Base-by-base conservation (phyloP, 1,140 invertebrate genomes). In the Subanguina moxae region DNA sequence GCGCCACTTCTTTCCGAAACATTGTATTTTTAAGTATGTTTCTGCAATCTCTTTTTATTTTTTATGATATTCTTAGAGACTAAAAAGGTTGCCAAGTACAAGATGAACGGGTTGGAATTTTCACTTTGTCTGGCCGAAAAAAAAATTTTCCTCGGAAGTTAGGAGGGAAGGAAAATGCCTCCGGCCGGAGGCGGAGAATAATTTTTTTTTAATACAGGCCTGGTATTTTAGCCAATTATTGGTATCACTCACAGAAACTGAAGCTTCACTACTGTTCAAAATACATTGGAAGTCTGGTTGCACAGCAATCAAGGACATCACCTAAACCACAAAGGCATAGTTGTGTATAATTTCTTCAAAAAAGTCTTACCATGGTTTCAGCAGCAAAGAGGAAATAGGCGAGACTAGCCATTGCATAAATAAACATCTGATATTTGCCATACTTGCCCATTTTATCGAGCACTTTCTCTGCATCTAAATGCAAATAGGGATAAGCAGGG, bases 381-480 rank as follows among this genome's bases (percentile, higher is more conserved):
- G 30, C 70, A 15, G 72, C 64, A 57, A 71, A 76, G 15, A 76
- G 21, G n/a, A 79, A 65, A 28, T 57, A 57, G 21, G 48, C 68
- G 30, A 76, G n/a, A 46, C 30, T 62, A 43, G 76, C 48, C 71
- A 76, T 78, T 17, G 63, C 65, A 30, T 76, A 76, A 32, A 78
- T 64, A 0, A 78, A 43, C 77, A 76, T 79, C 62, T 76, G 74
- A 69, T 78, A 76, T 61, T 21, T 65, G 5, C 76, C 74, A 56
- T 72, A 76, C 45, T 79, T 76, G 1, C 74, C 74, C 45, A 75
- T 70, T 42, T 64, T 62, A 28, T 73, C 38, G 1, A 76, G 48
- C 28, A 76, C 62, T 57, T 76, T 76, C 28, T 76, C 74, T n/a
- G 74, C 76, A 56, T 76, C 74, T 5, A 76, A 58, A 56, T 78